Evolutionary conservation across 2,113 vertebrate species (phyloP), one percentile per base, ranked within the genome.

Genomic region (Stigmatopora nigra): DNA sequence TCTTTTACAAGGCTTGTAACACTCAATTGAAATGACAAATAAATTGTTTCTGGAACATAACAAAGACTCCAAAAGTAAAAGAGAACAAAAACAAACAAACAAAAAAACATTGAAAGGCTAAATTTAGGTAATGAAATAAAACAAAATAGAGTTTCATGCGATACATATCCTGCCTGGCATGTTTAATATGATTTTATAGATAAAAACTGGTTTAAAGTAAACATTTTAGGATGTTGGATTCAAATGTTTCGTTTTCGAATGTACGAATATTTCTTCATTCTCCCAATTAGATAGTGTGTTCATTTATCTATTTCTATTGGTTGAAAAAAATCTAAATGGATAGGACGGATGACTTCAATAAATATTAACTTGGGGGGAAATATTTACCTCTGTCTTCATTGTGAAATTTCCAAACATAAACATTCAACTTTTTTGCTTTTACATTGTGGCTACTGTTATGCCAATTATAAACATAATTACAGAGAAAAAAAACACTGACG

Each of bases 321-420:
- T 41, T 41, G 38, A 10, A 8, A 41, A 10, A 7, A 8, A 10
- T 41, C 38, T 7, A 41, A 41, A 41, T 41, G 38, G 38, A 41
- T 41, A 41, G 38, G 7, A 41, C 38, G 4, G 9, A 8, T 41
- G 38, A 41, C 7, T 72, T 47, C 61, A 80, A 70, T 36, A 65
- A 63, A n/a, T n/a, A 38, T n/a, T 7, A 52, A 66, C 65, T 64
- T 71, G 22, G 25, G 41, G 45, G 64, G 22, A 8, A 78, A 44
- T 44, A 17, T 44, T 63, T 44, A 67, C 22, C 64, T 67, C 25
- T 61, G 69, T 65, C 53, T 53, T 65, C 64, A 72, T 64, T 73
- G 44, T 15, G 61, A 73, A 61, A 61, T 19, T 56, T 64, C 72
- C 80, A 80, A 85, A 75, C 70, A 52, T 76, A 79, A 86, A 82